Evolutionary conservation across 2,888 invertebrate genomes (phyloP).

Genomic region (Apodemia zela): DNA sequence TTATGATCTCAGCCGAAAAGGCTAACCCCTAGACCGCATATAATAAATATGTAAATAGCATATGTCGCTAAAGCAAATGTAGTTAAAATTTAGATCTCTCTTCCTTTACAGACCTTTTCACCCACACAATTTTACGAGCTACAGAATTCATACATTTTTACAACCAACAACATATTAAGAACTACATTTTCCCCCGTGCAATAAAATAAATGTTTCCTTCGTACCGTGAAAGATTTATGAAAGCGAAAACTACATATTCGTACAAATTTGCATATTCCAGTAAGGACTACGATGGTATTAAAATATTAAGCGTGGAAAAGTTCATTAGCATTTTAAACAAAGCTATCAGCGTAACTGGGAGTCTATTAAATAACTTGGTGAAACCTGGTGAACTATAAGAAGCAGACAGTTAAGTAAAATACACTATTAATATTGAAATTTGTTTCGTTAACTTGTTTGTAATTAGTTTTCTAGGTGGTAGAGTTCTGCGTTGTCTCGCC

Average conservation of each 20-base stretch:
- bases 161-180: conserved; percentile 2
- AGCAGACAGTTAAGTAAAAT: not conserved
- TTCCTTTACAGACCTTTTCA: not conserved
- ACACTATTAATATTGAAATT: no score
- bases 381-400: not conserved
- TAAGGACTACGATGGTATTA: conserved; percentile 1
- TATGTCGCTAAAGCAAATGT: no score
- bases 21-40: no score
- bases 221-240: conserved; percentile 14
- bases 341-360: conserved; percentile 5
- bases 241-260: conserved; percentile 11
- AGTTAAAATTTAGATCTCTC: no score
- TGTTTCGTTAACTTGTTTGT: no score
- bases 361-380: conserved; percentile 8
- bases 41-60: no score
- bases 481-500: no score
- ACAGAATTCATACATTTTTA: not conserved
- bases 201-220: conserved; percentile 8
- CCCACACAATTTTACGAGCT: not conserved
- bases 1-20: no score
- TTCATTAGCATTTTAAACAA: conserved; percentile 15
- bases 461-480: no score
- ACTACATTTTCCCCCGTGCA: not conserved
- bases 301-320: conserved; percentile 8
- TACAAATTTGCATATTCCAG: conserved; percentile 7